phyloP scores from a whole-genome alignment of 2,797 vertebrate genomes.

The Erethizon dorsatum region DNA sequence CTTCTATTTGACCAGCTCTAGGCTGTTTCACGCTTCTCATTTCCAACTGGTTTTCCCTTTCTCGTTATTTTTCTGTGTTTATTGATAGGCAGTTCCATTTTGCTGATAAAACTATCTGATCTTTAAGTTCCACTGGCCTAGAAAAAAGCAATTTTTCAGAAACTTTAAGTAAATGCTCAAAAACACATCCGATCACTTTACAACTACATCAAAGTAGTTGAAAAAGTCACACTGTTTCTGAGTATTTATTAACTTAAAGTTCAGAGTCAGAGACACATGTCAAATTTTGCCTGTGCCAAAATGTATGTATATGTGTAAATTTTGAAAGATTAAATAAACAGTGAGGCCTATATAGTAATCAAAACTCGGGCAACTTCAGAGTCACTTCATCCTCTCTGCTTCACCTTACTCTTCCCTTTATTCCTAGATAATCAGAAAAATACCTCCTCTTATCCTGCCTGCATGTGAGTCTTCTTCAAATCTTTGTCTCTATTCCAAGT shows the following conservation, averaged over 20 bases:
- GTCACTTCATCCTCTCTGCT: background rate
- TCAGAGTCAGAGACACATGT: background rate
- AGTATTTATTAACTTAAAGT: conserved; percentile 34
- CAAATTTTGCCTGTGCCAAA: conserved; percentile 16
- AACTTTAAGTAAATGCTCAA: conserved; percentile 20
- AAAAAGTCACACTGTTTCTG: conserved; percentile 13
- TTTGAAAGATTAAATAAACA: conserved; percentile 28
- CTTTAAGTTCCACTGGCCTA: background rate
- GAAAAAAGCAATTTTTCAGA: background rate
- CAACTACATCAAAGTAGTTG: background rate
- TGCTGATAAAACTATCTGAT: background rate
- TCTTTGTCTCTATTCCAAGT: conserved; percentile 11
- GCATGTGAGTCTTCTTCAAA: background rate
- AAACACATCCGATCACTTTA: conserved; percentile 1
- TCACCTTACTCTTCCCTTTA: background rate
- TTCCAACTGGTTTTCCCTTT: background rate
- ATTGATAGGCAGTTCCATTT: background rate
- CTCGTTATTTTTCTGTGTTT: background rate
- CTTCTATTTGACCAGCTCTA: background rate
- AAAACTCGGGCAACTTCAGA: background rate
- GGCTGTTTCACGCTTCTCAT: background rate
- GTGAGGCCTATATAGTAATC: background rate
- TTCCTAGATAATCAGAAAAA: background rate
- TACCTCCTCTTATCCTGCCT: background rate
- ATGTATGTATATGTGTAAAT: background rate